Evolutionary conservation across 2,797 vertebrate species (phyloP).

Genomic region (Lepus townsendii): DNA sequence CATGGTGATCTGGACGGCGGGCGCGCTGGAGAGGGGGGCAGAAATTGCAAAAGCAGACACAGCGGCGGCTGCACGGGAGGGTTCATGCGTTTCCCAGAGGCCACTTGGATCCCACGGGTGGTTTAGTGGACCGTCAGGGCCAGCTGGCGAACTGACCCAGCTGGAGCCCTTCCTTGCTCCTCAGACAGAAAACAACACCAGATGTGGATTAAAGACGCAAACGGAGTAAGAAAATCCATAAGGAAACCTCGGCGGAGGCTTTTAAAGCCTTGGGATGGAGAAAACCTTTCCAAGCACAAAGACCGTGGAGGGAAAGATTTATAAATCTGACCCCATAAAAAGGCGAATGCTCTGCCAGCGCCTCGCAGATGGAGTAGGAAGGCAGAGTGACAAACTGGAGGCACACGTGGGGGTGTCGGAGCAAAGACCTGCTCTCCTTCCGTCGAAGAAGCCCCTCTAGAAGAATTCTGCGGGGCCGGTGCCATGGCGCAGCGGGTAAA

Average conservation of each 20-base stretch:
- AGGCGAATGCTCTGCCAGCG: neutral
- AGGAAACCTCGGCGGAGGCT: conserved; percentile 62
- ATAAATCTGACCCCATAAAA: conserved; percentile 51
- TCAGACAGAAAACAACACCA: conserved; percentile 66
- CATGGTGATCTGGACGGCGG: neutral
- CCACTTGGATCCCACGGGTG: conserved; percentile 61
- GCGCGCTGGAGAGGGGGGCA: neutral
- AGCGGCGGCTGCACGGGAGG: conserved; percentile 25
- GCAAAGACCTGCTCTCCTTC: conserved; percentile 35
- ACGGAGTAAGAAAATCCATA: conserved; percentile 54
- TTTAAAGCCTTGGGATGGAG: conserved; percentile 38
- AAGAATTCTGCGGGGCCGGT: too few relatives aligned
- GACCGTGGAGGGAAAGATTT: conserved; percentile 66
- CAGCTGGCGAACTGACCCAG: conserved; percentile 26
- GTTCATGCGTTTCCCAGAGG: conserved; percentile 5
- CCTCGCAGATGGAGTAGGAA: conserved; percentile 40
- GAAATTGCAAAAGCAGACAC: neutral
- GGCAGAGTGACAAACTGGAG: conserved; percentile 21
- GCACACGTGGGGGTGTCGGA: neutral
- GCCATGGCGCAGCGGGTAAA: too few relatives aligned
- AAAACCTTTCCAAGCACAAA: conserved; percentile 63
- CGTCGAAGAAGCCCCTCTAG: neutral
- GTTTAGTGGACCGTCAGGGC: conserved; percentile 47
- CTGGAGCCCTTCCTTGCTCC: conserved; percentile 35
- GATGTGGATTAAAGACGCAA: conserved; percentile 60